Evolutionary conservation across 2,888 invertebrate species (phyloP), one percentile per base, ranked within the genome.

Genomic region (Bhutanitis thaidina): DNA sequence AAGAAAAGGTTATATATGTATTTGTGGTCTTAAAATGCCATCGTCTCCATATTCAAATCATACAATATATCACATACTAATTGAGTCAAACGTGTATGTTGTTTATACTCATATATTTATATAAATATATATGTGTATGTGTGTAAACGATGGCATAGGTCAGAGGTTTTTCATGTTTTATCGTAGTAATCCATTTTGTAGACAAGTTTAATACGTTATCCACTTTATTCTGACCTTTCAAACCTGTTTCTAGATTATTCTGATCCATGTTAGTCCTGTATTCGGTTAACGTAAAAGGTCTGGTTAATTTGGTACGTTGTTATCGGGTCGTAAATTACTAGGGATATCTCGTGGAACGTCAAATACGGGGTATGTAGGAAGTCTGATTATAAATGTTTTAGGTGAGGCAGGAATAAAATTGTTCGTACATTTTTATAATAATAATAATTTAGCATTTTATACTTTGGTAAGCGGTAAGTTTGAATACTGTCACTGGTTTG

Each of bases 321-420:
- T 84, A 86, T 87, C 86, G 80, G 81, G 74, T 75, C 81, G 77
- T 87, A 88, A 87, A 86, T 87, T 82, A 80, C 71, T 71, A 69
- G 69, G 71, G 74, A 71, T 84, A 84, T 81, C 83, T 79, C 71
- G 76, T 69, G 67, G 72, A 73, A 79, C 75, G 80, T 82, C 80
- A 68, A 76, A 76, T 70, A 40, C 72, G 20, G 8, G 10, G 72
- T 70, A 69, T 62, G 69, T 71, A 73, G 69, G 75, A 77, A 80
- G 78, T 77, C 39, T 43, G 29, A 38, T 55, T 41, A 25, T 32
- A 46, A 51, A 43, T 52, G 46, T 49, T 56, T 59, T 51, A 53
- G 54, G 49, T 29, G 15, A 36, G 32, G 32, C 8, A 8, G 27
- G 27, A 27, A 27, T 12, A 34, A 7, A 12, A 12, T 3, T 13